Percentiles rank a stretch among this genome's conserved stretches.
Conservation (phyloP, 2,797 vertebrate genomes). For the Chloroceryle inda region DNA sequence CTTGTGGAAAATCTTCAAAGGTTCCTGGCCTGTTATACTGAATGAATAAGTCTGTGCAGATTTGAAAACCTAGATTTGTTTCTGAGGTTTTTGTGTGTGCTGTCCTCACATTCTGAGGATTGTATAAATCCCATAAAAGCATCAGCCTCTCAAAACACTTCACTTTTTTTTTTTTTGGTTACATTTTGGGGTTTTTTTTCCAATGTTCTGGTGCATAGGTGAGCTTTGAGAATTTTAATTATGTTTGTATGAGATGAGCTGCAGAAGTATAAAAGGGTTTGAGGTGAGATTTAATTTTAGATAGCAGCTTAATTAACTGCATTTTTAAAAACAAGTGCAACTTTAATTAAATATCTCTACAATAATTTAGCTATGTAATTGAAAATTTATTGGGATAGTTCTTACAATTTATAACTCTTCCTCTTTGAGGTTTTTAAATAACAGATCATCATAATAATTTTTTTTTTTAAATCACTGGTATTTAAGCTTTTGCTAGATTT, state of each 20-base stretch:
- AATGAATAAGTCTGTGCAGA: not conserved
- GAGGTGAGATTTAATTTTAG: constrained; percentile 84
- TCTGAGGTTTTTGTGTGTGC: not conserved
- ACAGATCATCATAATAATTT: not conserved
- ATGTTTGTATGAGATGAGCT: constrained; percentile 79
- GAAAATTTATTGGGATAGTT: constrained; percentile 76
- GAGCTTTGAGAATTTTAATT: constrained; percentile 80
- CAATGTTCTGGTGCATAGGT: constrained; percentile 71
- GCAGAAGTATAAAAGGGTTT: constrained; percentile 76
- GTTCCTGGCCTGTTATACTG: constrained; percentile 5
- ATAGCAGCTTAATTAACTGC: constrained; percentile 82
- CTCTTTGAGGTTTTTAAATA: constrained; percentile 63
- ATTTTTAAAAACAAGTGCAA: constrained; percentile 80
- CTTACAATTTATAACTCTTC: constrained; percentile 75
- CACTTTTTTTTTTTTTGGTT: not conserved
- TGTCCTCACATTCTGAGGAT: not conserved
- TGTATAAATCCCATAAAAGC: constrained; percentile 69
- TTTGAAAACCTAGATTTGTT: constrained; percentile 53
- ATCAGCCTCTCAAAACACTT: constrained; percentile 44
- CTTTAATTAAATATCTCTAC: constrained; percentile 84
- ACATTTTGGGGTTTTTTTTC: not conserved
- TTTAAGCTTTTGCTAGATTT: constrained; percentile 56
- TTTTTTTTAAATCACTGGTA: not conserved
- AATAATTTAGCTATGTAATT: constrained; percentile 83
- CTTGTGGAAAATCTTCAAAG: constrained; percentile 60